Conservation (phyloP, 2,113 vertebrate genomes). For the Chinchilla lanigera region DNA sequence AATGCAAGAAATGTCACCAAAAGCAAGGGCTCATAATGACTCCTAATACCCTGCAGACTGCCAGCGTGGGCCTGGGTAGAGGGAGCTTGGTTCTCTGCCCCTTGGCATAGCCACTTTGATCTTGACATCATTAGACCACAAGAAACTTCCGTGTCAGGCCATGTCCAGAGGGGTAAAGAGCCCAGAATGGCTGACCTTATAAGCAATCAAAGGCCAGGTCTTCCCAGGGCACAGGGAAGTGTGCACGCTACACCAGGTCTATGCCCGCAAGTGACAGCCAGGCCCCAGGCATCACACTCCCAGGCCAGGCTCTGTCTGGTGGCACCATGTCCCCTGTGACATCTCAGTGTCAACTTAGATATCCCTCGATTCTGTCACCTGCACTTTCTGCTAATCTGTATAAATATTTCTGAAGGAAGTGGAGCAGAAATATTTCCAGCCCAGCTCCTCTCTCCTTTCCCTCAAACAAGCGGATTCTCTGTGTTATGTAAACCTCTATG, state of each 20-base stretch:
- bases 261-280: not conserved
- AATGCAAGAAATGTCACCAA: not conserved
- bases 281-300: accelerated
- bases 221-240: not conserved
- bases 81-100: not conserved
- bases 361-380: not conserved
- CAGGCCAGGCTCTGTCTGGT: not conserved
- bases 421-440: not conserved
- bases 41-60: not conserved
- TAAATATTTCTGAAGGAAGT: not conserved
- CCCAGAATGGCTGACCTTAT: not conserved
- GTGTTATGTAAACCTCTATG: accelerated
- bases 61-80: accelerated
- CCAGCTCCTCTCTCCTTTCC: not conserved
- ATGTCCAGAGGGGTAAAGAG: accelerated
- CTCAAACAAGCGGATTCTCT: not conserved
- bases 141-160: not conserved
- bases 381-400: not conserved
- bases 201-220: not conserved
- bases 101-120: not conserved
- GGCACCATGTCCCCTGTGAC: not conserved
- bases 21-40: not conserved
- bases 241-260: accelerated
- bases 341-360: not conserved
- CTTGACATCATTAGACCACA: not conserved